Base-by-base conservation (phyloP, 2,888 invertebrate genomes). In the Parnassius apollo region DNA sequence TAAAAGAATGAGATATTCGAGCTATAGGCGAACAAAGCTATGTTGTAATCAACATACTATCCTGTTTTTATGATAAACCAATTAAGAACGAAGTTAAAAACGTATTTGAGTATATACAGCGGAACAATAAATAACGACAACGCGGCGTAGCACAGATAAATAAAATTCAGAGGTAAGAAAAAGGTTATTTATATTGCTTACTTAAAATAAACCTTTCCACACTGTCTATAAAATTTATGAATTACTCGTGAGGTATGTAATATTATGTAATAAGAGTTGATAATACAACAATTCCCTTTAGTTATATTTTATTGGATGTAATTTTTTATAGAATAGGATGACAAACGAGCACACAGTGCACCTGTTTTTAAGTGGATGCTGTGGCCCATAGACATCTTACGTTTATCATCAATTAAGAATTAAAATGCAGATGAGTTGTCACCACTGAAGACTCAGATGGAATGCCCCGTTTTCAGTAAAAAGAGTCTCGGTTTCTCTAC, bases 141-240 rank as follows among this genome's bases (percentile, higher is more conserved):
- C 35, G 12, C 42, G 44, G 42, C 48, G 11, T 42, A 42, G 13
- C 42, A 53, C 12, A 62, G 62, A 62, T 62, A 62, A 57, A 57
- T 57, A 53, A 53, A 62, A 48, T 25, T 18, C 42, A 22, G 53
- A 42, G 11, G 48, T 50, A 3, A 35, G 7, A 25, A 61, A 61
- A 48, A 44, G 45, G n/a, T 57, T 57, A 52, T 61, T 61, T 57
- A 61, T 62, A 57, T 52, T 22, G 57, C 42, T 62, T 52, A 51
- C 57, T 50, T 12, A n/a, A 57, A 44, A 57, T 54, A 57, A 51
- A 57, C 51, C 57, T 57, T 53, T 52, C 42, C 22, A 57, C 49
- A 42, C 22, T 49, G 12, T 57, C 57, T 62, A 53, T 57, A 22
- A 42, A 12, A 11, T 22, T 53, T n/a, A 53, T 57, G 48, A 51